Conservation (phyloP, 2,888 invertebrate genomes). For the Linyphia triangularis region DNA sequence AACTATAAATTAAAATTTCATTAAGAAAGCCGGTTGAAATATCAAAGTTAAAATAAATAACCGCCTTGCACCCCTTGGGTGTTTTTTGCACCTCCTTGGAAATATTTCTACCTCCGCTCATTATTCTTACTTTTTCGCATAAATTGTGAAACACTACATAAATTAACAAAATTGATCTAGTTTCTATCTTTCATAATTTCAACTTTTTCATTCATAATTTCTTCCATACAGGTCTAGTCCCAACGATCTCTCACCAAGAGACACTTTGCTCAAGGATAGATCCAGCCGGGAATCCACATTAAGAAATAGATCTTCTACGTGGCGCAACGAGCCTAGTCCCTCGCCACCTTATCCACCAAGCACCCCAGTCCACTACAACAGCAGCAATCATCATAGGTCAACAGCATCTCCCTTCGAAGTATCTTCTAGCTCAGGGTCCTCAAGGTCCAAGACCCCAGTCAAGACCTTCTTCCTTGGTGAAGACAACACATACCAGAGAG, state of each 20-base stretch:
- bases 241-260: conserved; percentile 64
- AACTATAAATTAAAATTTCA: no score
- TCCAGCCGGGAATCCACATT: conserved; percentile 66
- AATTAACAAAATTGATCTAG: not conserved
- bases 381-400: conserved; percentile 24
- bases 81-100: no score
- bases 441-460: conserved; percentile 70
- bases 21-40: no score
- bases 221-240: conserved; percentile 49
- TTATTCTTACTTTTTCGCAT: not conserved
- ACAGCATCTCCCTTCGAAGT: conserved; percentile 65
- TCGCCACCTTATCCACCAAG: conserved; percentile 67
- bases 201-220: not conserved
- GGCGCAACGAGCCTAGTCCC: conserved; percentile 49
- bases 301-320: conserved; percentile 5
- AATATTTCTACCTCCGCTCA: no score
- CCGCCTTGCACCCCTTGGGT: no score
- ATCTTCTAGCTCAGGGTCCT: conserved; percentile 71
- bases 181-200: not conserved
- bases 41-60: no score
- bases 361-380: conserved; percentile 42
- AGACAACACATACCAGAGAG: conserved; percentile 66
- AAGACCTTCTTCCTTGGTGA: conserved; percentile 70
- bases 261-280: conserved; percentile 50
- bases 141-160: no score